Conservation (phyloP, 30 jellyfish, hydroid and myxozoan species). For the Aurelia aurita region DNA sequence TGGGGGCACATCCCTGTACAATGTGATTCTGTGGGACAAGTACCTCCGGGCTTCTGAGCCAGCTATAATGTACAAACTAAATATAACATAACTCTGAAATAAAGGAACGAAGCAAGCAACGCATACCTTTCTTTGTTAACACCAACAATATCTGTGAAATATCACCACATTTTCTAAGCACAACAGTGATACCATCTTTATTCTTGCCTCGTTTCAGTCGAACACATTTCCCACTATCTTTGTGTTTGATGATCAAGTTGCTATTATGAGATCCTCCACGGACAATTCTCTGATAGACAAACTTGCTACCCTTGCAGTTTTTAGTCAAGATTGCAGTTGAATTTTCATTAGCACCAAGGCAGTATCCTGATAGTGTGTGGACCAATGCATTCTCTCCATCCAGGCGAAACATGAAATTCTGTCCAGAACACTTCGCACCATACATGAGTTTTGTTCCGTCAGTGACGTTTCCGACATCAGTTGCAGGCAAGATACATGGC, state of each 20-base stretch:
- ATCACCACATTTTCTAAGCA: constrained; percentile 73
- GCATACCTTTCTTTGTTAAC: constrained; percentile 52
- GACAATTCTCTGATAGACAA: constrained; percentile 57
- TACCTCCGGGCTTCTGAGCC: no score
- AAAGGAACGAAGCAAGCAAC: not conserved
- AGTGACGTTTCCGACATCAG: constrained; percentile 17
- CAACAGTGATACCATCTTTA: constrained; percentile 33
- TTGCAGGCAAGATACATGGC: constrained; percentile 52
- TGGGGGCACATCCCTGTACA: no score
- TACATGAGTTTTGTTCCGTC: constrained; percentile 25
- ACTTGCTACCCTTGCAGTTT: constrained; percentile 18
- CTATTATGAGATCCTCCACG: constrained; percentile 46
- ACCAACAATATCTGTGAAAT: constrained; percentile 72
- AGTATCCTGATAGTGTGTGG: constrained; percentile 71
- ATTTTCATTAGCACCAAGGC: constrained; percentile 44
- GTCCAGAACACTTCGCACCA: constrained; percentile 71
- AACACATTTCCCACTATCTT: constrained; percentile 75
- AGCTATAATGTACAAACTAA: no score
- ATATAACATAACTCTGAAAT: not conserved
- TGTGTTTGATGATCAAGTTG: constrained; percentile 71
- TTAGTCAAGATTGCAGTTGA: constrained; percentile 27
- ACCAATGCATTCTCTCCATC: constrained; percentile 26
- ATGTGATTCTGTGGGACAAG: no score
- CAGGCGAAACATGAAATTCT: constrained; percentile 74
- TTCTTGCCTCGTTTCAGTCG: constrained; percentile 39